phyloP scores from a whole-genome alignment of 1,140 invertebrate genomes.

The Diorhabda elongata region DNA sequence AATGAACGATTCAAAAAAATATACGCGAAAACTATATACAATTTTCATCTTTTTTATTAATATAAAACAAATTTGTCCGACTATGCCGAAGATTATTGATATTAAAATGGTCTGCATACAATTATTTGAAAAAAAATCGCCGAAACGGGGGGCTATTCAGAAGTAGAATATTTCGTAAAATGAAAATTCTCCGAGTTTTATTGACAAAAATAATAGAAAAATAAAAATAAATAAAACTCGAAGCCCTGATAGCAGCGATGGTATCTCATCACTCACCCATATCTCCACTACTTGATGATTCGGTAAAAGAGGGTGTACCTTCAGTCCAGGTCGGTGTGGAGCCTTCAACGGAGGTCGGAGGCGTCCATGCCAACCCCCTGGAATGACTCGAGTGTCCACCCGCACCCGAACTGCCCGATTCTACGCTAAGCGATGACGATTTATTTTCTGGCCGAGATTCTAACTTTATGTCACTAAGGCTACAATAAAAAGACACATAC shows the following conservation, averaged over 20 bases:
- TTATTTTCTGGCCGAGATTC: constrained; percentile 60
- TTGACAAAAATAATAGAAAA: neutral
- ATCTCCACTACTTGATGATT: constrained; percentile 90
- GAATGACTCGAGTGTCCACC: constrained; percentile 41
- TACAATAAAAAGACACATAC: constrained; percentile 30
- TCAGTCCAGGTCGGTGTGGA: constrained; percentile 97
- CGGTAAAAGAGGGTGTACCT: constrained; percentile 94
- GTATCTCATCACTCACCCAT: constrained; percentile 61
- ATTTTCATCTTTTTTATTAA: no score
- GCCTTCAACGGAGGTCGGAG: constrained; percentile 82
- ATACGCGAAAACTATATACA: no score
- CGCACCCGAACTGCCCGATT: constrained; percentile 52
- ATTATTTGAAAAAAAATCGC: no score
- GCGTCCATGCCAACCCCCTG: constrained; percentile 69
- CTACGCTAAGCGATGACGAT: constrained; percentile 69
- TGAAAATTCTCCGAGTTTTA: no score
- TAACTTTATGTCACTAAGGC: constrained; percentile 55
- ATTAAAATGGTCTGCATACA: no score
- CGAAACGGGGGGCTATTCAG: no score
- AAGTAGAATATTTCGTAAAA: no score
- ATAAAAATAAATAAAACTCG: neutral
- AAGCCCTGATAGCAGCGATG: neutral
- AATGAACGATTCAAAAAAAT: no score
- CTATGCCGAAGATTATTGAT: no score
- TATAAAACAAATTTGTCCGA: no score